Evolutionary conservation across 2,888 invertebrate species (phyloP).

Genomic region (Prosapia bicincta): DNA sequence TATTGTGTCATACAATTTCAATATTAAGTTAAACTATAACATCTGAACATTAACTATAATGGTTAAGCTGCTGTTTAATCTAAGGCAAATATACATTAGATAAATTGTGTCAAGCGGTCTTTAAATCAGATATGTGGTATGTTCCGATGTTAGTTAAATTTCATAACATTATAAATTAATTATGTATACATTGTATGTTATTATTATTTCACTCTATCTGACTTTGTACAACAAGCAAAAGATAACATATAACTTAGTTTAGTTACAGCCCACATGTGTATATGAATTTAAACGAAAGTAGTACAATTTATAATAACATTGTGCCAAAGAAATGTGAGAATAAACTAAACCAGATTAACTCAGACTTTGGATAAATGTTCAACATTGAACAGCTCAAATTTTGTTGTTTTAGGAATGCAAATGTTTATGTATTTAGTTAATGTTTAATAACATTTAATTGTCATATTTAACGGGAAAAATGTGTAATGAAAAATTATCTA

Average conservation of each 20-base stretch:
- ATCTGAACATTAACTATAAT: too few species aligned
- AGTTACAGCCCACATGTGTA: not conserved
- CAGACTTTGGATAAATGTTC: conserved; percentile 14
- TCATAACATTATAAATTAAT: too few species aligned
- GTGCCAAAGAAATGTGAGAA: conserved; percentile 22
- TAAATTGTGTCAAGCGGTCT: too few species aligned
- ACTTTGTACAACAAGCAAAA: not conserved
- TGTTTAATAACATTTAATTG: conserved; percentile 27
- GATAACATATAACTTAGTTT: not conserved
- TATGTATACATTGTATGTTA: not conserved
- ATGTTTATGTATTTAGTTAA: conserved; percentile 30
- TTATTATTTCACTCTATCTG: not conserved
- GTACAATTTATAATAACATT: conserved; percentile 7
- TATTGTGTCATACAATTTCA: too few species aligned
- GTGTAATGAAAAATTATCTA: not conserved
- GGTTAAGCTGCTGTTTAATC: too few species aligned
- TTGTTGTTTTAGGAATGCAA: conserved; percentile 29
- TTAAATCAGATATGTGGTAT: too few species aligned
- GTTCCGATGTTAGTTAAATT: too few species aligned
- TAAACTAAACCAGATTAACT: conserved; percentile 3
- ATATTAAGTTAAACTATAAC: too few species aligned
- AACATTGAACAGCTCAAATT: conserved; percentile 30
- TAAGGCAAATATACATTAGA: too few species aligned
- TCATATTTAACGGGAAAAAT: not conserved
- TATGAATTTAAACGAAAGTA: not conserved